Conservation (phyloP, 2,888 invertebrate genomes). For the Andrena fulva region DNA sequence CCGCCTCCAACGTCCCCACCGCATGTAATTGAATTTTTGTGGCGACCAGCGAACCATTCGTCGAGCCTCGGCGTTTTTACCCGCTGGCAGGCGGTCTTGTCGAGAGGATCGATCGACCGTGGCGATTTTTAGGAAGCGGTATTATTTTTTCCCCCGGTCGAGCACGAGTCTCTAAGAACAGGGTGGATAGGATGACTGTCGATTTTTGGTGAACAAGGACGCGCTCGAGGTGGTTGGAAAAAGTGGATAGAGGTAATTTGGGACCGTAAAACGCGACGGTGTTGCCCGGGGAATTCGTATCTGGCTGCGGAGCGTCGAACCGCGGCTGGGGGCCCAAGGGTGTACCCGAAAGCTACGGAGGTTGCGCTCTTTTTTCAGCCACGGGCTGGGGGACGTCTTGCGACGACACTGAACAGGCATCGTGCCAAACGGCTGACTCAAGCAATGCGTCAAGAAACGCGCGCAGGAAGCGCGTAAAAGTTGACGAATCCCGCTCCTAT, state of each 20-base stretch:
- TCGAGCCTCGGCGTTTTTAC: conserved; percentile 28
- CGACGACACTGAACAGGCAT: conserved; percentile 67
- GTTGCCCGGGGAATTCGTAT: conserved; percentile 1
- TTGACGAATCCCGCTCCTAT: conserved; percentile 54
- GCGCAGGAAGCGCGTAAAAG: conserved; percentile 51
- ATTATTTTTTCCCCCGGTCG: background rate
- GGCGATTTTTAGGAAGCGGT: conserved; percentile 17
- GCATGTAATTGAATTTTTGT: conserved; percentile 37
- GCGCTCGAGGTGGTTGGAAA: background rate
- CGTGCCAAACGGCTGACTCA: conserved; percentile 62
- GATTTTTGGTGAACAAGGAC: conserved; percentile 8
- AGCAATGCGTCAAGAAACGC: conserved; percentile 58
- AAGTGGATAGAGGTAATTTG: conserved; percentile 14
- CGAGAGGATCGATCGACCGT: conserved; percentile 19
- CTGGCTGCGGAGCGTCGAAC: background rate
- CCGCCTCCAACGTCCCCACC: background rate
- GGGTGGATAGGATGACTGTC: conserved; percentile 4
- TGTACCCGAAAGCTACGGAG: conserved; percentile 24
- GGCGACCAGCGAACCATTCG: conserved; percentile 23
- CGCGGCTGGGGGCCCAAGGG: background rate
- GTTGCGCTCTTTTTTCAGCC: conserved; percentile 36
- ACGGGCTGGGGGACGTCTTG: conserved; percentile 35
- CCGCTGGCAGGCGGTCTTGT: background rate
- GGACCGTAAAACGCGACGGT: background rate
- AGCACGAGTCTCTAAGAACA: conserved; percentile 4